Evolutionary conservation across 2,113 vertebrate species (phyloP), one percentile per base, ranked within the genome.

Genomic region (Neolamprologus sp.): DNA sequence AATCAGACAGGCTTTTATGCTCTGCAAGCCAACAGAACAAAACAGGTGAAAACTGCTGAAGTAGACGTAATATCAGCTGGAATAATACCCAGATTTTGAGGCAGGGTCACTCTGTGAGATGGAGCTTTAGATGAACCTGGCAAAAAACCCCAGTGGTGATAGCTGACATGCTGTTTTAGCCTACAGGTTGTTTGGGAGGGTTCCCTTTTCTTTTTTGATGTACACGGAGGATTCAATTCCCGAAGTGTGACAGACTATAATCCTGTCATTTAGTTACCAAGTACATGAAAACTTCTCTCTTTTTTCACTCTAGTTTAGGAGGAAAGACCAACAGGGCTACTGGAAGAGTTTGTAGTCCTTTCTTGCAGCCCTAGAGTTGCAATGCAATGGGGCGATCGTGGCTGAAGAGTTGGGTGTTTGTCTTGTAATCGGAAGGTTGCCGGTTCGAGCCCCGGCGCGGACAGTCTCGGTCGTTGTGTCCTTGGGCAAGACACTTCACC

Each of bases 401-500:
- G 45, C 45, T 47, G 7, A 47, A 47, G 45, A 47, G 7, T 47
- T 47, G 45, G 45, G 14, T 47, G 45, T 47, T 47, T 17, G 7
- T 47, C 45, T 47, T 47, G 45, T 47, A 47, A 47, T 47, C 0
- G 45, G 45, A 47, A 47, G 45, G 14, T 17, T 47, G 45, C 45
- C 1, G 7, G 45, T 47, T 4, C 7, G 4, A 47, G 4, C 45
- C 14, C 45, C 0, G 14, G 45, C 2, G 0, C 14, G 45, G 45
- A 47, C 7, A 47, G 14, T 47, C 45, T 47, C 2, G 7, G 7
- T 47, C 1, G 14, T 17, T 2, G 45, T 4, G 45, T 47, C 14
- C 45, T 47, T 47, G 45, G 14, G 45, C 45, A 47, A 47, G 45
- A 17, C 45, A 4, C 45, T 47, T 47, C 45, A 47, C 45, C 14